Evolutionary conservation across 1,140 invertebrate species (phyloP).

Genomic region (Phymastichus coffea): DNA sequence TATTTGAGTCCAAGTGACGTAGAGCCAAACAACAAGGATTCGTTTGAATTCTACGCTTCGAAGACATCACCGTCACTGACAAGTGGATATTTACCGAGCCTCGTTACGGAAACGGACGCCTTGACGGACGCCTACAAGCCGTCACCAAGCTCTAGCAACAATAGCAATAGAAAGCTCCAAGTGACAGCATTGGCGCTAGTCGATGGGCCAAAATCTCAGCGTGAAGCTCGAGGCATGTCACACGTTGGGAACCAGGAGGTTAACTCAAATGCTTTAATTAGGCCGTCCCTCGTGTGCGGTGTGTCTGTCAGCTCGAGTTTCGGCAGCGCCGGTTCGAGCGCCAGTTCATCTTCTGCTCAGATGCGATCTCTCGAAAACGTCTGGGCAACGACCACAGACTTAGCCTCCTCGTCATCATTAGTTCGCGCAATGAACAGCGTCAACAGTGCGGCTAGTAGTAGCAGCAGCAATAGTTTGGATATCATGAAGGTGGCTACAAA

Average conservation of each 20-base stretch:
- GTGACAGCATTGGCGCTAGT: constrained; percentile 59
- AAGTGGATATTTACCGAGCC: constrained; percentile 41
- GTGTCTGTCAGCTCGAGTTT: constrained; percentile 41
- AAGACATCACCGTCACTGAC: constrained; percentile 40
- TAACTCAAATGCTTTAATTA: constrained; percentile 29
- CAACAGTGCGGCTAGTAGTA: constrained; percentile 58
- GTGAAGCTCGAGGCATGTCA: too few relatives aligned
- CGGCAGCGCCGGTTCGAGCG: neutral
- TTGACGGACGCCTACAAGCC: constrained; percentile 43
- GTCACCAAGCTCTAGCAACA: constrained; percentile 5
- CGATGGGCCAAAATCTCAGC: constrained; percentile 39
- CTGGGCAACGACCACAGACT: constrained; percentile 49
- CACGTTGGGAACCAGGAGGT: constrained; percentile 36
- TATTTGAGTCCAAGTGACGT: constrained; percentile 45
- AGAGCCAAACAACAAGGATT: constrained; percentile 49
- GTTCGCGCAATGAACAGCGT: constrained; percentile 65
- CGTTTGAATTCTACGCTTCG: constrained; percentile 45
- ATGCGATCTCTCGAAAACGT: constrained; percentile 52
- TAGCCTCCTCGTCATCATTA: constrained; percentile 53
- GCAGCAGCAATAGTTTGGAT: constrained; percentile 30
- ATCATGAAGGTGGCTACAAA: constrained; percentile 36
- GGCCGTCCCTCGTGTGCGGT: constrained; percentile 56
- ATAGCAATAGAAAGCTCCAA: constrained; percentile 40
- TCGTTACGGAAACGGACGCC: constrained; percentile 42
- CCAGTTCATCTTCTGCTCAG: constrained; percentile 24